Percentiles rank a stretch among this genome's conserved stretches.
Conservation (phyloP, 2,888 invertebrate species). For the Pantelozetes paolii region DNA sequence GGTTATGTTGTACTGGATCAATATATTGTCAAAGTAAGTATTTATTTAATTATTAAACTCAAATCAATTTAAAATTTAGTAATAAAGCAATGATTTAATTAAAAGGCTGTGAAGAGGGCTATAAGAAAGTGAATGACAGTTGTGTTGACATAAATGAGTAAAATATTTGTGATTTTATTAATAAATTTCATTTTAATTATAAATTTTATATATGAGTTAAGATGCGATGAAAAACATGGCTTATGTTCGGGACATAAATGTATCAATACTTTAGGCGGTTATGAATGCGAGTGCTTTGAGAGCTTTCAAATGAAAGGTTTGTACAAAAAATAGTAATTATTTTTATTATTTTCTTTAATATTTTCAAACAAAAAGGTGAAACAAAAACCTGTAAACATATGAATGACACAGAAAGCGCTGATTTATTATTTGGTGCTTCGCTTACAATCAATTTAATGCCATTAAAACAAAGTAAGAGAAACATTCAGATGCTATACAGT, state of each 20-base stretch:
- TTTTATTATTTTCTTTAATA: too few species aligned
- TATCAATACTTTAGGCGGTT: background rate
- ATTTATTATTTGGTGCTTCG: background rate
- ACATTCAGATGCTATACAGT: background rate
- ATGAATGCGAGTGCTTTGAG: background rate
- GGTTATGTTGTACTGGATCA: background rate
- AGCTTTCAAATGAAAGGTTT: constrained; percentile 2
- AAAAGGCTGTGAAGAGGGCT: background rate
- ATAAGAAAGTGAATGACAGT: background rate
- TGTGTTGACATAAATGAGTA: constrained; percentile 19
- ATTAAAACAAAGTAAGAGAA: too few species aligned
- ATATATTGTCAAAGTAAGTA: background rate
- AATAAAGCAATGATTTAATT: too few species aligned
- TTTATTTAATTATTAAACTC: too few species aligned
- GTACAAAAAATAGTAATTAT: background rate
- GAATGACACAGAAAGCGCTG: background rate
- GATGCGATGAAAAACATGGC: background rate
- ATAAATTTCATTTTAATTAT: too few species aligned
- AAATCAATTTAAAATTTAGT: too few species aligned
- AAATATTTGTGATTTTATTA: too few species aligned
- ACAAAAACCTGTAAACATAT: background rate
- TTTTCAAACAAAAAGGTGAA: too few species aligned
- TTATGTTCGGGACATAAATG: constrained; percentile 11
- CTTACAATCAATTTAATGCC: constrained; percentile 19
- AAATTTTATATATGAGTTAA: too few species aligned